Conservation (phyloP, 2,113 vertebrate genomes). For the Emydura subglobosa region DNA sequence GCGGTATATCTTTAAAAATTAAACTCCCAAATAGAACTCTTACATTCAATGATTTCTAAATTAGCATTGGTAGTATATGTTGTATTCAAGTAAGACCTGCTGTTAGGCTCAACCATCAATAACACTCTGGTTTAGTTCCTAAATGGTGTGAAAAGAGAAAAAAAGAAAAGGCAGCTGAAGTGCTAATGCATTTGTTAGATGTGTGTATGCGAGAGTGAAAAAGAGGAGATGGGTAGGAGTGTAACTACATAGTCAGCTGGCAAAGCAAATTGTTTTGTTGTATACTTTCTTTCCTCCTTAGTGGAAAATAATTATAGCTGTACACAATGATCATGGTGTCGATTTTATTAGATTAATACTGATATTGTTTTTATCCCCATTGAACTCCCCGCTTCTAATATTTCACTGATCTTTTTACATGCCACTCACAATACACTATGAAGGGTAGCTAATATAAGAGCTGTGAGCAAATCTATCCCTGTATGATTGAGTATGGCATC, state of each 20-base stretch:
- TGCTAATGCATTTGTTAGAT: constrained; percentile 54
- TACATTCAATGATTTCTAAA: constrained; percentile 16
- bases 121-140: constrained; percentile 42
- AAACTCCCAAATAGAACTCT: background rate
- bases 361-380: constrained; percentile 23
- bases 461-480: background rate
- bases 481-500: background rate
- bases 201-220: background rate
- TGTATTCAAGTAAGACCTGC: constrained; percentile 48
- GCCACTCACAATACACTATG: fast-evolving
- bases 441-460: background rate
- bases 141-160: constrained; percentile 31
- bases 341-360: constrained; percentile 42
- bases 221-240: background rate
- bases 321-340: constrained; percentile 11
- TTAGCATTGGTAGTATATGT: constrained; percentile 14
- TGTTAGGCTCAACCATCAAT: constrained; percentile 62
- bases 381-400: background rate
- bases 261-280: background rate
- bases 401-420: background rate
- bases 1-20: background rate
- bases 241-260: background rate
- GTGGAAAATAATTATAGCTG: constrained; percentile 50
- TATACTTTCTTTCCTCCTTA: constrained; percentile 15
- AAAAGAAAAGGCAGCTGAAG: constrained; percentile 58